Base-by-base conservation (phyloP, 1,140 invertebrate species). In the Plectus sambesii region DNA sequence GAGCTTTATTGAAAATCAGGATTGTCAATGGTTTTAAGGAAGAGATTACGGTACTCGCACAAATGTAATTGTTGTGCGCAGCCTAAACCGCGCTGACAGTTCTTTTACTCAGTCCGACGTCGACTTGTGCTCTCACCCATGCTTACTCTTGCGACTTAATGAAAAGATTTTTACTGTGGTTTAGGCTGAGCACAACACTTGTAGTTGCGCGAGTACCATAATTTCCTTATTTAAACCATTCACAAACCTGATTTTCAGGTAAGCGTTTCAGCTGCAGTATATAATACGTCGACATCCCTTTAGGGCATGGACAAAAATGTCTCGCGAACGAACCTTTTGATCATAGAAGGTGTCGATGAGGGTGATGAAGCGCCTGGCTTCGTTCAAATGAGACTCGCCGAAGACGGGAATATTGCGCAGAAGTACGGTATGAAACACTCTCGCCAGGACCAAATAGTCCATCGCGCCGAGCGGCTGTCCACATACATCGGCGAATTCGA, bases 331-430 rank as follows among this genome's bases (percentile, higher is more conserved):
- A 51, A 89, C 85, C 74, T 80, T 82, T 62, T 89, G 84, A 70
- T 98, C 92, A 72, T 98, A 99, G 0, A 99, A 74, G 1, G 88
- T 92, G 68, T 99, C 93, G 61, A 98, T 90, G 0, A 98, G 74
- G 2, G 87, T 94, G 47, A 97, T 97, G 70, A 98, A 97, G 59
- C 93, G 74, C 64, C 90, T 78, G 41, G 86, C 80, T 72, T 87
- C 84, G 66, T 84, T 82, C 24, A 79, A 72, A 58, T 78, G 77
- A 15, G 82, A 49, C 40, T 71, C 70, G 61, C 81, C 83, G 56
- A 97, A 70, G 64, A 82, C 78, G 19, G 89, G 90, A 36, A 97
- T 75, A 72, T 94, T 79, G 59, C 86, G 74, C 60, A 98, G 83
- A 42, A 97, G 80, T 27, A 98, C 80, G 24, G 87, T 90, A 63